A percentile compares a stretch with the other conserved stretches of the same genome.
Conservation (phyloP, 2,888 invertebrate species). For the Drosophila aldrichi region DNA sequence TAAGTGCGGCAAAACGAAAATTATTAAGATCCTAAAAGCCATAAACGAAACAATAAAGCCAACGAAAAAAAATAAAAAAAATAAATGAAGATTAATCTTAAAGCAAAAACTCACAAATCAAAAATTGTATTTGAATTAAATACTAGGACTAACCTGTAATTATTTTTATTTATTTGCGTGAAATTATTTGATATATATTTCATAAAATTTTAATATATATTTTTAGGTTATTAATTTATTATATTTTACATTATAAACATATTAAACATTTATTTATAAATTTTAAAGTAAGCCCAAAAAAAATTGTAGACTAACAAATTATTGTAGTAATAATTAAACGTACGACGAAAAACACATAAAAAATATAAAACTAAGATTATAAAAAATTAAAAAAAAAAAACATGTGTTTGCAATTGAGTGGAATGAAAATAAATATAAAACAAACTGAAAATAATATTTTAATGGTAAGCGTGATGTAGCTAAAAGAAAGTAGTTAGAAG, state of each 20-base stretch:
- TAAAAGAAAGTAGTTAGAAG: slow-evolving; percentile 26
- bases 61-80: slow-evolving; percentile 46
- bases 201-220: slow-evolving; percentile 20
- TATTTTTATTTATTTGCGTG: slow-evolving; percentile 55
- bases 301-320: slow-evolving; percentile 69
- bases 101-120: slow-evolving; percentile 56
- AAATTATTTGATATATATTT: slow-evolving; percentile 59
- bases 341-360: slow-evolving; percentile 59
- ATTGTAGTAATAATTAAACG: slow-evolving; percentile 39
- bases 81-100: background rate
- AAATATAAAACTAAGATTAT: slow-evolving; percentile 42
- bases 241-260: slow-evolving; percentile 30
- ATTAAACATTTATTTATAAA: slow-evolving; percentile 55
- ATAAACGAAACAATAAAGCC: slow-evolving; percentile 49
- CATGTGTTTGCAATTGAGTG: slow-evolving; percentile 39
- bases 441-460: slow-evolving; percentile 13
- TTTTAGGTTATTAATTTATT: slow-evolving; percentile 73
- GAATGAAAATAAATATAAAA: slow-evolving; percentile 18
- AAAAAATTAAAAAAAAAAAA: slow-evolving; percentile 25
- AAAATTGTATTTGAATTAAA: slow-evolving; percentile 61
- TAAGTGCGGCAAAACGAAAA: slow-evolving; percentile 30
- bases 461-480: slow-evolving; percentile 52
- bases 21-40: slow-evolving; percentile 29
- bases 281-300: slow-evolving; percentile 43
- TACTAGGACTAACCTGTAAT: slow-evolving; percentile 53